Percentiles rank a stretch among this genome's conserved stretches.
phyloP scores from a whole-genome alignment of 1,140 invertebrate genomes.

The Ruditapes philippinarum region DNA sequence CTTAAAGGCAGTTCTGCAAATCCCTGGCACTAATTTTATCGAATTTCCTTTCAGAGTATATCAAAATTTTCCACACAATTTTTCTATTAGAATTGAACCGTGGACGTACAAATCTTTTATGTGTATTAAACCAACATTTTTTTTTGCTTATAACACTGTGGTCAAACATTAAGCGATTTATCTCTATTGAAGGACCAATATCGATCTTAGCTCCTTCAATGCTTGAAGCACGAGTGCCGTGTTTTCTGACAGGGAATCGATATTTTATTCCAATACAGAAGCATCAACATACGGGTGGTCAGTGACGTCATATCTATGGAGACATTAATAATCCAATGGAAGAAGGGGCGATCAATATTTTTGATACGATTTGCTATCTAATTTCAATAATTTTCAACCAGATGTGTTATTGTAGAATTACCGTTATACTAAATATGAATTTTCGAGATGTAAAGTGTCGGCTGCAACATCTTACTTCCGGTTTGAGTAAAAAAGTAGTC shows the following conservation, averaged over 20 bases:
- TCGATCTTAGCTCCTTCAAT: not conserved
- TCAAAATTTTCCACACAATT: no score
- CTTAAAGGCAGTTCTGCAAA: no score
- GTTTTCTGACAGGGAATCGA: constrained; percentile 1
- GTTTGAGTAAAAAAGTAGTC: no score
- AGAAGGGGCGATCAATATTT: not conserved
- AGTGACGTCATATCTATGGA: constrained; percentile 73
- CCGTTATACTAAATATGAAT: no score
- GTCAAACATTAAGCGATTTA: not conserved
- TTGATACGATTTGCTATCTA: not conserved
- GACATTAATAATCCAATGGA: constrained; percentile 61
- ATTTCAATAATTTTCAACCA: not conserved
- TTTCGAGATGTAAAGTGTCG: no score
- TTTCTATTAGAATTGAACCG: no score
- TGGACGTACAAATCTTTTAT: no score
- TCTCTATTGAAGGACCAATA: no score
- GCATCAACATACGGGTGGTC: constrained; percentile 68
- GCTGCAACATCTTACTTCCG: no score
- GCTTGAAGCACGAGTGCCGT: not conserved
- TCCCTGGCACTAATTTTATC: no score
- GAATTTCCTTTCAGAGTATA: no score
- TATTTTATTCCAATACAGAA: constrained; percentile 44
- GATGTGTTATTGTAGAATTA: no score
- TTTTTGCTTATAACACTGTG: not conserved
- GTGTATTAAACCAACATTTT: not conserved